Evolutionary conservation across 2,113 vertebrate genomes (phyloP), one percentile per base, ranked within the genome.

Genomic region (Lamprotornis superbus): DNA sequence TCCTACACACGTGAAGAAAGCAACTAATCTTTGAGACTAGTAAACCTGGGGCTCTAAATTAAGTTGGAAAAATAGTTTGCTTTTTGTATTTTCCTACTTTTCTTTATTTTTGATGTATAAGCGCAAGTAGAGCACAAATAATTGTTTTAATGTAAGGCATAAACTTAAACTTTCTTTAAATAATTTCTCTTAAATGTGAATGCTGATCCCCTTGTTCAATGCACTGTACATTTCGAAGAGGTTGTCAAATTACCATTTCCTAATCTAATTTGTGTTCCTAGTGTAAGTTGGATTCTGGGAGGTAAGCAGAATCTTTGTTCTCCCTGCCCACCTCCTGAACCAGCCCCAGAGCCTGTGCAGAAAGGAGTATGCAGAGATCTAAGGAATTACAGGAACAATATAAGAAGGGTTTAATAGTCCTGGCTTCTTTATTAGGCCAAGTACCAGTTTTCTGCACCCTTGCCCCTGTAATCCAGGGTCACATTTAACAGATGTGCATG

Each of bases 381-480:
- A 50, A 71, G 56, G 71, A 63, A 42, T 55, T 30, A 40, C 0
- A 37, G 19, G 37, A 63, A 35, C 1, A 2, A 21, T 35, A 6
- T 33, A 37, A 50, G 33, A 70, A 55, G 8, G 5, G 2, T 84
- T 91, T 65, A 55, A 23, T 69, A 70, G 25, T 44, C 44, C 35
- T 84, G 46, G 14, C 20, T 84, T 49, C 50, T 65, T 78, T 49
- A 31, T 70, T 84, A 67, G 50, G 25, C 46, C 18, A 24, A 46
- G 12, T 15, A 4, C 27, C 50, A n/a, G 8, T 16, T 88, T 82
- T 88, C 56, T 70, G 50, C 6, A 57, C 31, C 24, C 18, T 81
- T 0, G 0, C 8, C 42, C 23, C 12, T 70, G 52, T 55, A 79
- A 20, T 37, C 71, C 44, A 20, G n/a, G 68, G 20, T 59, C 1